Evolutionary conservation across 2,113 vertebrate species (phyloP).

Genomic region (Enhydra lutris): DNA sequence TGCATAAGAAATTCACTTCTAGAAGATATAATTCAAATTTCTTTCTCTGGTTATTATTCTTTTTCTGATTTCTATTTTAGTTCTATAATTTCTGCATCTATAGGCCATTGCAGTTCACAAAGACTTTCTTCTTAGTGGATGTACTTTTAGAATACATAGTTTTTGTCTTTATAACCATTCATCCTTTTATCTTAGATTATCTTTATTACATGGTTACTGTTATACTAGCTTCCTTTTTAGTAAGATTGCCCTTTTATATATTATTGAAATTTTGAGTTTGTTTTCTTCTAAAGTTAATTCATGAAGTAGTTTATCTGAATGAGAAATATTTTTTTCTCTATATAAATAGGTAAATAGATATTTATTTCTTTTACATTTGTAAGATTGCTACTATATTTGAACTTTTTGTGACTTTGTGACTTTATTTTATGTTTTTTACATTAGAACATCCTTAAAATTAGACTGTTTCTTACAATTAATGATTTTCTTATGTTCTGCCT

Average conservation of each 20-base stretch:
- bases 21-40: neutral
- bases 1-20: neutral
- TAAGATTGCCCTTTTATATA: neutral
- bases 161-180: neutral
- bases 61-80: neutral
- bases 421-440: slow-evolving; percentile 6
- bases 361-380: neutral
- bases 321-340: neutral
- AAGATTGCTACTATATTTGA: neutral
- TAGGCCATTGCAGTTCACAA: neutral
- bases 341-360: neutral
- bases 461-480: neutral
- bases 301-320: neutral
- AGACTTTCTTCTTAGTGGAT: neutral
- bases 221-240: neutral
- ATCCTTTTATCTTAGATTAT: neutral
- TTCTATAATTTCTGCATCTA: neutral
- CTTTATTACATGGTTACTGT: neutral
- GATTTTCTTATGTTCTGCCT: slow-evolving; percentile 8
- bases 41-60: neutral
- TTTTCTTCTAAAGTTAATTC: neutral
- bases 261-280: neutral
- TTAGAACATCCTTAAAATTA: neutral
- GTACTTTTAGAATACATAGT: neutral
- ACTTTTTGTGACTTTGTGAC: neutral